Evolutionary conservation across 2,888 invertebrate species (phyloP).

Genomic region (Halocaridina rubra): DNA sequence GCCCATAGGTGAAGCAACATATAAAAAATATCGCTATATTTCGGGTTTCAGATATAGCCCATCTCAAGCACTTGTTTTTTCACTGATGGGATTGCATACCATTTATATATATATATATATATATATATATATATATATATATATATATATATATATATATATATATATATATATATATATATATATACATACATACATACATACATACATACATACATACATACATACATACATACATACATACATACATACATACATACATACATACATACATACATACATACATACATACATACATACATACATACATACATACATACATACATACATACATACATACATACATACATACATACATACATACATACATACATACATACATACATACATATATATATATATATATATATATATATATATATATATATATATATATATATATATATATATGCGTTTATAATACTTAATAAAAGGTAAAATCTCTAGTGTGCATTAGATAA

Average conservation of each 20-base stretch:
- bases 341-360: not conserved
- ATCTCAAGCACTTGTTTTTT: no score
- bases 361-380: not conserved
- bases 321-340: not conserved
- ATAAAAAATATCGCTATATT: no score
- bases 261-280: not conserved
- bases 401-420: not conserved
- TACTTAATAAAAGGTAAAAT: not conserved
- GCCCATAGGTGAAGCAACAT: no score
- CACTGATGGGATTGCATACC: no score
- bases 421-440: not conserved
- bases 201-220: not conserved
- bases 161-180: not conserved
- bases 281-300: not conserved
- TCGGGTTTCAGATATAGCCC: no score
- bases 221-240: not conserved
- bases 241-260: not conserved
- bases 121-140: not conserved
- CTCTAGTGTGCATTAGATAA: no score
- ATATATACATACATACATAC: not conserved
- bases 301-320: not conserved
- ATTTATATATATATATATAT: not conserved
- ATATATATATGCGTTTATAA: not conserved
- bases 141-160: not conserved
- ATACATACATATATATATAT: not conserved